Evolutionary conservation across 2,888 invertebrate genomes (phyloP).

Genomic region (Euplagia quadripunctaria): DNA sequence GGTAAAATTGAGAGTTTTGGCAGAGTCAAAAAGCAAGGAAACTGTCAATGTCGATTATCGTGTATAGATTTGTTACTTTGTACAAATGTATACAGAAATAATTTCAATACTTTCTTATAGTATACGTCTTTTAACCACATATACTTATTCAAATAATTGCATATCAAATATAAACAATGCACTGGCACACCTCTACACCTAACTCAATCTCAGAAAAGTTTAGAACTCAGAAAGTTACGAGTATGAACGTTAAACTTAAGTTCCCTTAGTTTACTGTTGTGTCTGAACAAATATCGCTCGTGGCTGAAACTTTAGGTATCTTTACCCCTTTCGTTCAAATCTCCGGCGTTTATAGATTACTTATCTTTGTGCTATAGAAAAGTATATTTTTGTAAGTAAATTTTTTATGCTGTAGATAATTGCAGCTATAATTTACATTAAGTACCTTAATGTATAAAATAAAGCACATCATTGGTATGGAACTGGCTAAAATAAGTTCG

Average conservation of each 20-base stretch:
- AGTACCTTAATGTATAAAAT: conserved; percentile 3
- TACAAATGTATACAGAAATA: too few relatives aligned
- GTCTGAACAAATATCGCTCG: neutral
- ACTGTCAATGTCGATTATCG: too few relatives aligned
- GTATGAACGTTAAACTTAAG: too few relatives aligned
- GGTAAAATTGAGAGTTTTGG: too few relatives aligned
- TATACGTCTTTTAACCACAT: too few relatives aligned
- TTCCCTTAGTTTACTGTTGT: neutral
- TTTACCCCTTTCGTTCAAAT: neutral
- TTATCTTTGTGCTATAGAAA: neutral
- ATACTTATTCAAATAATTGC: too few relatives aligned
- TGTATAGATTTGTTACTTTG: too few relatives aligned
- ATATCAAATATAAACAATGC: too few relatives aligned
- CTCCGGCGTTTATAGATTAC: neutral
- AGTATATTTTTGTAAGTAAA: neutral
- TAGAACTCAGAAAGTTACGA: neutral
- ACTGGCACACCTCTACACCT: neutral
- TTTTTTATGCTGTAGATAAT: neutral
- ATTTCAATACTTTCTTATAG: too few relatives aligned
- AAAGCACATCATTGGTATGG: conserved; percentile 21
- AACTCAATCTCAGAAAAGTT: neutral
- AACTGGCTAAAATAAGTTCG: conserved; percentile 19
- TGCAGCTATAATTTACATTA: neutral
- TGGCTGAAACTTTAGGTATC: neutral
- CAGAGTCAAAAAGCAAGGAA: too few relatives aligned